phyloP scores from a whole-genome alignment of 2,797 vertebrate genomes.

The Hyperoplus immaculatus region DNA sequence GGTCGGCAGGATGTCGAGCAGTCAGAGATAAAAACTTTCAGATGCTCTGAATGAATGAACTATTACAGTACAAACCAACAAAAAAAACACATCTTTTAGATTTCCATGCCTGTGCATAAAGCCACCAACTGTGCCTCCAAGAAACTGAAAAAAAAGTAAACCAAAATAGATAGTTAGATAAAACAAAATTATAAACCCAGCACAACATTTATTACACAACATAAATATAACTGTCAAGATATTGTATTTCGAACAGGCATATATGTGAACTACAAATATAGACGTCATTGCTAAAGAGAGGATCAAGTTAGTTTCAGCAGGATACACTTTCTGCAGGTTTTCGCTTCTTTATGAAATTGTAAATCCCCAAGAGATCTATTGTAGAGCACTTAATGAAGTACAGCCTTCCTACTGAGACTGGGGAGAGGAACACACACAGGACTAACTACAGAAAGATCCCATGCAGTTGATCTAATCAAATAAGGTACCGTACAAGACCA shows the following conservation, averaged over 20 bases:
- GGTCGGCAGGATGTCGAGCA: constrained; percentile 71
- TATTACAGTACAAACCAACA: constrained; percentile 76
- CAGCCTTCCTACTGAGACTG: constrained; percentile 87
- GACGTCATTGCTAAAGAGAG: constrained; percentile 86
- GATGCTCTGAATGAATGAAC: constrained; percentile 70
- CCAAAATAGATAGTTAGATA: constrained; percentile 74
- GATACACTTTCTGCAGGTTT: constrained; percentile 87
- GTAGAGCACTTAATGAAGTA: constrained; percentile 88
- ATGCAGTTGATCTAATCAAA: constrained; percentile 86
- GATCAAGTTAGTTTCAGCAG: constrained; percentile 90
- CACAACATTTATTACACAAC: constrained; percentile 96
- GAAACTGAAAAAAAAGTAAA: constrained; percentile 78
- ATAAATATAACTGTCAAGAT: constrained; percentile 90
- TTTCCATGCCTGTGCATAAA: constrained; percentile 78
- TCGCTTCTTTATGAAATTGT: constrained; percentile 79
- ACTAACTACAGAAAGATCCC: constrained; percentile 87
- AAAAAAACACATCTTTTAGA: constrained; percentile 41
- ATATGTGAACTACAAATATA: constrained; percentile 91
- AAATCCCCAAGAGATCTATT: constrained; percentile 86
- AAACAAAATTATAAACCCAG: constrained; percentile 87
- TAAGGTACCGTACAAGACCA: constrained; percentile 86
- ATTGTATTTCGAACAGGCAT: constrained; percentile 90
- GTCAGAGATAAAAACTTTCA: constrained; percentile 71
- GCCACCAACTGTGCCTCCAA: constrained; percentile 87
- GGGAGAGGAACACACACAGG: constrained; percentile 83